Conservation (phyloP, 2,113 vertebrate genomes). For the Cottus gobio region DNA sequence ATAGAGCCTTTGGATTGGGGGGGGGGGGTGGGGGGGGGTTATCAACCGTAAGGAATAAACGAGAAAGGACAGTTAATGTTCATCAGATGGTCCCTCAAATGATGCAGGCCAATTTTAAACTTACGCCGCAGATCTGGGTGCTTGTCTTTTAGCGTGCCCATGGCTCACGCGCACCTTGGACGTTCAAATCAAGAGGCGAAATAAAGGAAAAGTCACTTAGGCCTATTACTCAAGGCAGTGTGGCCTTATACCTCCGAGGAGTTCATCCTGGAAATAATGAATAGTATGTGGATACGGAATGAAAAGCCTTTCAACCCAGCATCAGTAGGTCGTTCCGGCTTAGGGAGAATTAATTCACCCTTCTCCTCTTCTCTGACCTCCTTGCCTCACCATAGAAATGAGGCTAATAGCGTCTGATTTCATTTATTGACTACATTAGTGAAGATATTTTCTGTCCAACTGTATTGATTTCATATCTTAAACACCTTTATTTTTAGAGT, state of each 20-base stretch:
- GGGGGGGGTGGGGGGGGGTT: background rate
- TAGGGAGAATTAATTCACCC: constrained; percentile 86
- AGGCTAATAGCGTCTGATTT: constrained; percentile 91
- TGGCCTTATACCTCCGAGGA: constrained; percentile 28
- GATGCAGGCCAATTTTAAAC: constrained; percentile 15
- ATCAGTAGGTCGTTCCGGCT: constrained; percentile 85
- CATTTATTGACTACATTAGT: constrained; percentile 83
- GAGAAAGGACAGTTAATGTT: constrained; percentile 35
- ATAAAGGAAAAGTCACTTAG: constrained; percentile 54
- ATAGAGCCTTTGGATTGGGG: background rate
- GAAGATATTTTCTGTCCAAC: constrained; percentile 52
- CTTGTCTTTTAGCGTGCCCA: background rate
- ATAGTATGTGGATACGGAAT: constrained; percentile 58
- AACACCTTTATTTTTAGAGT: constrained; percentile 27
- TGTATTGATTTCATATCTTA: constrained; percentile 31
- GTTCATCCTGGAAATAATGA: constrained; percentile 61
- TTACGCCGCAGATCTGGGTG: background rate
- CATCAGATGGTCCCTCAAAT: constrained; percentile 17
- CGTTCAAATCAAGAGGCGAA: constrained; percentile 34
- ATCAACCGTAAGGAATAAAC: constrained; percentile 14
- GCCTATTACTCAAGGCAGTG: constrained; percentile 53
- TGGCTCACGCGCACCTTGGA: constrained; percentile 7
- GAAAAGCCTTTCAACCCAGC: constrained; percentile 75
- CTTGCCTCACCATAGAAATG: constrained; percentile 83
- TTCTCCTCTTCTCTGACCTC: constrained; percentile 82